Percentiles rank a stretch among this genome's conserved stretches.
These are phyloP conservation scores for Rambutsinella grinnellia DNA, from an alignment of 2,888 invertebrate genomes.

Conservation along the genomic window DNA sequence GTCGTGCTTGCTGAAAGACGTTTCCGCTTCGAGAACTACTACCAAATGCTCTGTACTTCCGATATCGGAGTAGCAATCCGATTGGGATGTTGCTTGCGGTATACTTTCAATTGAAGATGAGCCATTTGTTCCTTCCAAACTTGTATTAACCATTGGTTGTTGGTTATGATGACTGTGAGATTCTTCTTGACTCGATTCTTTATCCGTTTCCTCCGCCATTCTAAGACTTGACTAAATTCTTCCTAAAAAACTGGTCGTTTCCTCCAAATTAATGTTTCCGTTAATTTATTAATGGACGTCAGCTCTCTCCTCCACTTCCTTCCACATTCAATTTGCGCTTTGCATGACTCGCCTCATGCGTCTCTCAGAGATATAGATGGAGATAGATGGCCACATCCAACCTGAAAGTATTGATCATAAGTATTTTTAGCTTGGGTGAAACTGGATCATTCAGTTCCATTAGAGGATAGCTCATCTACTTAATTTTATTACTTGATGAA, in stretches of 20 bases:
- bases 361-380: background rate
- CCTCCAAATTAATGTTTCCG: no score
- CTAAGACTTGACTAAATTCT: no score
- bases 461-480: background rate
- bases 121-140: slow-evolving; percentile 47
- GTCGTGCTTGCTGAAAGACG: slow-evolving; percentile 41
- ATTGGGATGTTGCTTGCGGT: slow-evolving; percentile 43
- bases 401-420: background rate
- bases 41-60: slow-evolving; percentile 48
- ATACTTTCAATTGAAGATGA: slow-evolving; percentile 46
- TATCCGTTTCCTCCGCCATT: slow-evolving; percentile 59
- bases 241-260: no score
- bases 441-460: background rate
- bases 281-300: background rate
- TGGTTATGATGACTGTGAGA: slow-evolving; percentile 20
- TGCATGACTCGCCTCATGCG: background rate
- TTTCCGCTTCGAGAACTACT: slow-evolving; percentile 45
- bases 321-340: background rate
- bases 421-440: background rate
- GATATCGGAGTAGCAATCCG: slow-evolving; percentile 39
- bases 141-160: slow-evolving; percentile 30
- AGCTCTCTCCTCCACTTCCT: background rate
- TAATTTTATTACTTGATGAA: background rate
- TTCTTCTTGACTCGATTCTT: slow-evolving; percentile 50
- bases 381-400: background rate